phyloP scores from a whole-genome alignment of 2,113 vertebrate genomes.

The Cricetomys ansorgei region DNA sequence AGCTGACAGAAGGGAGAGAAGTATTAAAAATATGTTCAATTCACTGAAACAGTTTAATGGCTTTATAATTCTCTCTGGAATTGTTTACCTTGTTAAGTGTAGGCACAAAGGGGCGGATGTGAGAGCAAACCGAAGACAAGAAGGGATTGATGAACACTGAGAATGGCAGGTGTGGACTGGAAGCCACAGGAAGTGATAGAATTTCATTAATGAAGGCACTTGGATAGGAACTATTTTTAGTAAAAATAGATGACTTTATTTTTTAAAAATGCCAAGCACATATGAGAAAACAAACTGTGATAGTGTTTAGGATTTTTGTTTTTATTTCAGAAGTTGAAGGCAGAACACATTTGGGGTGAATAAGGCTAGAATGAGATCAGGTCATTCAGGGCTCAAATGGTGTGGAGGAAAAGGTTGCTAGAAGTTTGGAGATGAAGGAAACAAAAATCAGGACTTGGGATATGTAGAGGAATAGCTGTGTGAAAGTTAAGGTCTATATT shows the following conservation, averaged over 20 bases:
- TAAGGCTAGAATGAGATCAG: neutral
- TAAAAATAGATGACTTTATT: neutral
- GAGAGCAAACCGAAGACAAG: neutral
- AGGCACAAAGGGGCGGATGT: neutral
- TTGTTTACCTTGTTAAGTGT: neutral
- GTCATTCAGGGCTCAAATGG: neutral
- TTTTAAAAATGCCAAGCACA: neutral
- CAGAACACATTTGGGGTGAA: neutral
- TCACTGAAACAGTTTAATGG: neutral
- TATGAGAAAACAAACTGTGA: neutral
- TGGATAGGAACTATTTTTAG: neutral
- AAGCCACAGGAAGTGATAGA: neutral
- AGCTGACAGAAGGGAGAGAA: neutral
- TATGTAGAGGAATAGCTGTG: too few relatives aligned
- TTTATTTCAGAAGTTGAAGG: constrained; percentile 6
- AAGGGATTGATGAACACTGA: neutral
- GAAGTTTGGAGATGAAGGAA: neutral
- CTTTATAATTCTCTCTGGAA: neutral
- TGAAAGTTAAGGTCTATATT: too few relatives aligned
- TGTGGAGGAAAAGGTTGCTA: neutral
- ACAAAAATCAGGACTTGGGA: neutral
- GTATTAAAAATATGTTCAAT: neutral
- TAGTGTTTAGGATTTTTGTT: neutral
- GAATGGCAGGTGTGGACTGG: neutral
- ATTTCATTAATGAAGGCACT: neutral